Conservation (phyloP, 2,797 vertebrate genomes). For the Pangasius sanitwongsei region DNA sequence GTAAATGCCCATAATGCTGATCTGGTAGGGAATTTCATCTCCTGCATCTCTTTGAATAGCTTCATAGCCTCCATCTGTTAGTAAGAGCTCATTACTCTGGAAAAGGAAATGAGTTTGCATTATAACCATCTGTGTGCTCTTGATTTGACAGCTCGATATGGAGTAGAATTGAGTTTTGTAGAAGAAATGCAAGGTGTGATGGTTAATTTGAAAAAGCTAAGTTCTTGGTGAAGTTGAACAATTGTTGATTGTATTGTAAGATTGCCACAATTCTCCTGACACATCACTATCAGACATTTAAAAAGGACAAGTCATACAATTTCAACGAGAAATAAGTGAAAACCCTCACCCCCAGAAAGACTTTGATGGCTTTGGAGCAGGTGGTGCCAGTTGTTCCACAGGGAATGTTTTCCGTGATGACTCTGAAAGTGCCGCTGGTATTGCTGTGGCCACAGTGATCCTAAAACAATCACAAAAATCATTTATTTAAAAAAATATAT, state of each 20-base stretch:
- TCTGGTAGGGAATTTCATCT: conserved; percentile 65
- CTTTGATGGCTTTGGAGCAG: conserved; percentile 80
- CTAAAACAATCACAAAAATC: conserved; percentile 60
- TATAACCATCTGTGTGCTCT: neutral
- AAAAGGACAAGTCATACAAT: neutral
- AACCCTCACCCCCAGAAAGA: conserved; percentile 77
- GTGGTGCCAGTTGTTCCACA: conserved; percentile 79
- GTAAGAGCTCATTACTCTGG: conserved; percentile 81
- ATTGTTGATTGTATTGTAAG: neutral
- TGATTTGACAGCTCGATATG: neutral
- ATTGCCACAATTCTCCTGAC: neutral
- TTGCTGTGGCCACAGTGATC: conserved; percentile 77
- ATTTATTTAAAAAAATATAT: neutral
- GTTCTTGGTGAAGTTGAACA: neutral
- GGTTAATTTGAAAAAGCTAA: neutral
- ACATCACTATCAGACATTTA: neutral
- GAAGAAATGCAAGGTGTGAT: neutral
- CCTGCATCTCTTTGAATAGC: conserved; percentile 68
- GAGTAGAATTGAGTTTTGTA: neutral
- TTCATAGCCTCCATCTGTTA: conserved; percentile 76
- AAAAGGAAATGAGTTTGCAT: conserved; percentile 9
- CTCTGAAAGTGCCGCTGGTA: conserved; percentile 76
- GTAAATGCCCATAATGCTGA: conserved; percentile 81
- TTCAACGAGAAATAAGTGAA: neutral
- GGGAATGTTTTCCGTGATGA: conserved; percentile 79